Base-by-base conservation (phyloP, 1,140 invertebrate genomes). In the Saccostrea cuccullata region DNA sequence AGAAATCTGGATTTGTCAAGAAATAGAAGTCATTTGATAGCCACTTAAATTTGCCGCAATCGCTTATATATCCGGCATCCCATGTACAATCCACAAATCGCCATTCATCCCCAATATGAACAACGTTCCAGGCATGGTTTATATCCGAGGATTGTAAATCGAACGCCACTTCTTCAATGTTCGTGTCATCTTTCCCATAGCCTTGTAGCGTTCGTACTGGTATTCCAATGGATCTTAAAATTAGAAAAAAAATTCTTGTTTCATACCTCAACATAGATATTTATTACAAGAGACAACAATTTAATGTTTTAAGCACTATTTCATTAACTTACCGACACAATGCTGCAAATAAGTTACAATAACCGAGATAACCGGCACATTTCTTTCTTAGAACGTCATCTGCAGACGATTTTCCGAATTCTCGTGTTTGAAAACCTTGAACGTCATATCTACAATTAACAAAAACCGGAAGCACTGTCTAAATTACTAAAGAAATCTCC, bases 1-100 rank as follows among this genome's bases (percentile, higher is more conserved):
- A 92, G 11, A 94, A 92, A 30, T 95, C 94, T 0, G 96, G 95
- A 89, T 96, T 95, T 3, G 96, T 95, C 9, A 96, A 91, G 92
- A 96, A 96, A 89, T 93, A 94, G 70, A 92, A 92, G 15, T 94
- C 92, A 13, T 91, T 86, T 86, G 91, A 93, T 20, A 82, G 9
- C 23, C 89, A 86, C 17, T 90, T 13, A 83, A 91, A 93, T 55
- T 90, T 87, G 2, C 60, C 11, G 0, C 60, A 26, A 15, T 89
- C 84, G 56, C 89, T 89, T 17, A 93, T 83, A 83, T 90, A 88
- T 55, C 93, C 94, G 36, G 95, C 94, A 82, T 94, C 95, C 95
- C 95, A 96, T 11, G 95, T 96, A 73, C 94, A 93, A 85, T 94
- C 92, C 13, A 93, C 70, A 47, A 92, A 90, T n/a, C 92, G 89